phyloP scores from a whole-genome alignment of 1,140 invertebrate genomes.

The Lordiphosa clarofinis region DNA sequence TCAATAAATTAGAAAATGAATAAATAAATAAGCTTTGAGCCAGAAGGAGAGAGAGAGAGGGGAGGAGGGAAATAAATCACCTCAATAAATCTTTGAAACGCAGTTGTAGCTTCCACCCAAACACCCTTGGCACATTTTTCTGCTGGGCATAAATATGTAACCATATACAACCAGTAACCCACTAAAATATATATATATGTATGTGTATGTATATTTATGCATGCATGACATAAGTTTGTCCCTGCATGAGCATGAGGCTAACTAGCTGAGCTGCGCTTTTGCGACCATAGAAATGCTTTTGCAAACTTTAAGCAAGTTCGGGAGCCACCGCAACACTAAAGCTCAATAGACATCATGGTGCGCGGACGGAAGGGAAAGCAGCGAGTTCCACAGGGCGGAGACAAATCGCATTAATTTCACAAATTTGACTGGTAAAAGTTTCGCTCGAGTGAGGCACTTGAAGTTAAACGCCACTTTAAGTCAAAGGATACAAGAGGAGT shows the following conservation, averaged over 20 bases:
- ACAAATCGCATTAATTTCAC: slow-evolving; percentile 74
- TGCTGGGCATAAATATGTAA: slow-evolving; percentile 27
- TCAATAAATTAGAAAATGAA: slow-evolving; percentile 78
- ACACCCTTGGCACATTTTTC: slow-evolving; percentile 51
- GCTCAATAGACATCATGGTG: slow-evolving; percentile 3
- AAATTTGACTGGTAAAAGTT: slow-evolving; percentile 74
- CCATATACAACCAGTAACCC: slow-evolving; percentile 9
- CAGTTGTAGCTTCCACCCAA: slow-evolving; percentile 40
- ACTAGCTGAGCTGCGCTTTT: slow-evolving; percentile 44
- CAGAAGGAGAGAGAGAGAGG: slow-evolving; percentile 5
- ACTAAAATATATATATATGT: too few relatives aligned
- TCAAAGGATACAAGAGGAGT: slow-evolving; percentile 53
- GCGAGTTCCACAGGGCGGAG: slow-evolving; percentile 2
- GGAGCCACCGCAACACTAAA: slow-evolving; percentile 1
- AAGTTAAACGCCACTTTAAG: slow-evolving; percentile 73
- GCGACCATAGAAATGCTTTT: slow-evolving; percentile 9
- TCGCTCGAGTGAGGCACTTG: slow-evolving; percentile 51
- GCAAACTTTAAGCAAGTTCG: slow-evolving; percentile 9
- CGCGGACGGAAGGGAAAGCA: neutral
- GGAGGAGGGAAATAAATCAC: slow-evolving; percentile 60
- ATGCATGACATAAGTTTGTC: slow-evolving; percentile 73
- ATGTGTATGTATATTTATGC: slow-evolving; percentile 69
- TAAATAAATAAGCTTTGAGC: slow-evolving; percentile 75
- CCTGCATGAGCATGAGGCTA: slow-evolving; percentile 52
- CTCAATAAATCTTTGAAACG: slow-evolving; percentile 75